Percentiles rank a stretch among this genome's conserved stretches.
Evolutionary conservation across 2,797 vertebrate species (phyloP).

Genomic region (Champsocephalus gunnari): DNA sequence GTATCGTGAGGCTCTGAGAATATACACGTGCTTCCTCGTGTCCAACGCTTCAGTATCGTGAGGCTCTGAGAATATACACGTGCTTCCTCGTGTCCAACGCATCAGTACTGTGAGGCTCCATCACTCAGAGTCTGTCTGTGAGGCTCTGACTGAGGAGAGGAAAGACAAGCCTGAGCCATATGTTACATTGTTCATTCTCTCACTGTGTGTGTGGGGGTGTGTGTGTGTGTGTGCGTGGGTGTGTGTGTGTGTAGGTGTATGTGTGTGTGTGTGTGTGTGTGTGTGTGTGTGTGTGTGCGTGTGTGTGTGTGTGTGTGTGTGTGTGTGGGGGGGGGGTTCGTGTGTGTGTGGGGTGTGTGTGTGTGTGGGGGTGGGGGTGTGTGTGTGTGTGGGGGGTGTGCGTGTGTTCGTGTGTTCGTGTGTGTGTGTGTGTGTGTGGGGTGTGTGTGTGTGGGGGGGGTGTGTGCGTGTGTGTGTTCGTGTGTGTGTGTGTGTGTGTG

Average conservation of each 20-base stretch:
- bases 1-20: too few species aligned
- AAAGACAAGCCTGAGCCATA: constrained; percentile 44
- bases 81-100: not conserved
- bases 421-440: not conserved
- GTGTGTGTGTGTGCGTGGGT: not conserved
- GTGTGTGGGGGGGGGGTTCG: not conserved
- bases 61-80: not conserved
- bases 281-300: constrained; percentile 13
- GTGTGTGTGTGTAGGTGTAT: not conserved
- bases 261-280: constrained; percentile 25
- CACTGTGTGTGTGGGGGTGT: constrained; percentile 8
- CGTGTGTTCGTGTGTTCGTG: not conserved
- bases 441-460: constrained; percentile 2
- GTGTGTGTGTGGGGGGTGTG: not conserved
- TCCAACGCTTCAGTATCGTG: not conserved
- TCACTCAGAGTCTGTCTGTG: not conserved
- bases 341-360: not conserved
- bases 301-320: too few species aligned
- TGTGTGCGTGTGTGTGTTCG: not conserved
- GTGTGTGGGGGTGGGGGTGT: too few species aligned
- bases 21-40: too few species aligned
- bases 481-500: constrained; percentile 1
- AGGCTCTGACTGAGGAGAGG: constrained; percentile 7
- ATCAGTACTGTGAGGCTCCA: not conserved
- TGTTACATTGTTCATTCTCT: constrained; percentile 39